Base-by-base conservation (phyloP, 2,888 invertebrate genomes). In the Lepetodrilus schrolli region DNA sequence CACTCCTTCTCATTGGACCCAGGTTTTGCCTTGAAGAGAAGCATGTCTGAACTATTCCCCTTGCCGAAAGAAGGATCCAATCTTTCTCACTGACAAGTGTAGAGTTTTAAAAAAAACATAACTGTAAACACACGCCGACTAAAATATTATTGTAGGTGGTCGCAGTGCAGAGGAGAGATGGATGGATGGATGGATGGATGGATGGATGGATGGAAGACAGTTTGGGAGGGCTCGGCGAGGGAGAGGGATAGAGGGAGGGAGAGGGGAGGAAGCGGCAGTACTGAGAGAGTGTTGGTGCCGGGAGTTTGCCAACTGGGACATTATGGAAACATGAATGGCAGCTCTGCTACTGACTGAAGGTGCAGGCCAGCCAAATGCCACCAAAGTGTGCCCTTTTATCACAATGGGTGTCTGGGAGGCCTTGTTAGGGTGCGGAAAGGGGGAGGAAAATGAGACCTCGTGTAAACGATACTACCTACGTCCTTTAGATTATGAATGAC, bases 81-180 rank as follows among this genome's bases (percentile, higher is more conserved):
- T 58, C 58, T 58, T 58, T 26, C 58, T 58, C 58, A 58, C 58
- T n/a, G 58, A 58, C 58, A 58, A 58, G 58, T 58, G 58, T 58
- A 58, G 58, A 30, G 58, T 58, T 58, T 58, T 58, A 58, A 58
- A 58, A n/a, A 58, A 58, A 58, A 58, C 58, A 58, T 58, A 58
- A 58, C 58, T 58, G 58, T 58, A 58, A 58, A 58, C 58, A 58
- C 58, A 58, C 58, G 26, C 50, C 58, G 58, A 58, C 58, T 58
- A 58, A 58, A 58, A 58, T 58, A 58, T 58, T 58, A 58, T 58
- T 58, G 58, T 58, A 58, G 58, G 58, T 58, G 58, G 58, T 58
- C 58, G 17, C 34, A 13, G 10, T 34, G 30, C 58, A 13, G 58
- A 7, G 21, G 58, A 21, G 49, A 43, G 26, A 17, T 34, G 7